Base-by-base conservation (phyloP, 2,797 vertebrate genomes). In the Tenualosa thibaudeaui region DNA sequence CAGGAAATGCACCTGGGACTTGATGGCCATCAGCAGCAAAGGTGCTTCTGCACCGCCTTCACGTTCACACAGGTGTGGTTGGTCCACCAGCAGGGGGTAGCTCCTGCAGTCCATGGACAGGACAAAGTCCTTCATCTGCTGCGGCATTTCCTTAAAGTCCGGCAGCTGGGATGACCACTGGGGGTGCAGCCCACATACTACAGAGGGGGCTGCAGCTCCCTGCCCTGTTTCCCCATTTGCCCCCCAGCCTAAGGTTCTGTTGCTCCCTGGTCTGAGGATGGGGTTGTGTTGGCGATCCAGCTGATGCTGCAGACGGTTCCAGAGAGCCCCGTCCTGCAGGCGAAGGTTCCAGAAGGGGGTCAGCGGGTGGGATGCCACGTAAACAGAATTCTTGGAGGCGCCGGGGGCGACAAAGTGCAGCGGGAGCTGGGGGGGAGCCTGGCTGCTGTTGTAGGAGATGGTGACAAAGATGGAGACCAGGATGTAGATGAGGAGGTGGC, bases 251-350 rank as follows among this genome's bases (percentile, higher is more conserved):
- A 7, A 15, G 19, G 89, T 94, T 4, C 40, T 17, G 78, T 95
- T 95, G 68, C 91, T 88, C 65, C 49, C 84, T 3, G 13, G 10
- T 83, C 83, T 89, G 56, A 96, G 86, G 83, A 96, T 91, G 0
- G 95, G 95, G 89, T 95, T 96, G 90, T 95, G 83, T 10, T 90
- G 91, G 37, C 95, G 93, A 82, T 96, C 95, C 90, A 91, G 92
- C 43, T 88, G 88, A 46, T 96, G 95, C 90, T 96, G 95, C 58
- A 96, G 83, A 82, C 84, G 92, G 91, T 96, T 96, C 95, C 95
- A 96, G 81, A 95, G 84, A 2, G 95, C 94, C 0, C 91, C 88
- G 50, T 95, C 92, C 75, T 93, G 92, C 84, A 95, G 88, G 10
- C 88, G 92, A 37, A 96, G 91, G 88, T 94, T 95, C 95, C 95